These are phyloP conservation scores for Porites cylindrica DNA, from an alignment of 92 coral and sea anemone genomes.

Conservation along the genomic window DNA sequence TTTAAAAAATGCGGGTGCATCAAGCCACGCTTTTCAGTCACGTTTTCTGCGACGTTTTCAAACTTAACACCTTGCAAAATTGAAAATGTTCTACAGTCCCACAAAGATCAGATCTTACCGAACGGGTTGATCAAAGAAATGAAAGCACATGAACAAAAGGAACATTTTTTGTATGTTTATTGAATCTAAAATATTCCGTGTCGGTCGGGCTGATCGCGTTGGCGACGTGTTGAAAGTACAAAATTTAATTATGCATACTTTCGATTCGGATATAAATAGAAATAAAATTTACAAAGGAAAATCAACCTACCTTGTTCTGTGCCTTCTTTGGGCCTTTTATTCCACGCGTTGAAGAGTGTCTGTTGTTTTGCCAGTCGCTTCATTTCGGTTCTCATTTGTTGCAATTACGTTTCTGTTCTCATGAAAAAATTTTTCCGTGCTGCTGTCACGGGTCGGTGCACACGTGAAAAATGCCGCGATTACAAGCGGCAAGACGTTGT, in stretches of 20 bases:
- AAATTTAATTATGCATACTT: neutral
- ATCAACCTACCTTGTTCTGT: constrained; percentile 18
- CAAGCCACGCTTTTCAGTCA: too few relatives aligned
- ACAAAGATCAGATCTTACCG: neutral
- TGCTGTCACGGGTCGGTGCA: too few relatives aligned
- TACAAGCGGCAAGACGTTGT: too few relatives aligned
- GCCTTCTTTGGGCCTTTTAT: constrained; percentile 2
- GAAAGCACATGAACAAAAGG: neutral
- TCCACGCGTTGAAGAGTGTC: too few relatives aligned
- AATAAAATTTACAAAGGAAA: constrained; percentile 1
- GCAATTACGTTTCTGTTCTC: too few relatives aligned
- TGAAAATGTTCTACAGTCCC: neutral
- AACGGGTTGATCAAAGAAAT: neutral
- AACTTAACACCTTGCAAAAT: neutral
- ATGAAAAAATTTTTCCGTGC: too few relatives aligned
- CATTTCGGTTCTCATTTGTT: too few relatives aligned
- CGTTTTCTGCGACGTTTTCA: too few relatives aligned
- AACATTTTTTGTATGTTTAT: neutral
- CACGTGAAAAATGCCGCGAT: too few relatives aligned
- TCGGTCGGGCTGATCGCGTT: neutral
- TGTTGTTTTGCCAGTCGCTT: too few relatives aligned
- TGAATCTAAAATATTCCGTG: neutral
- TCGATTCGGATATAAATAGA: neutral
- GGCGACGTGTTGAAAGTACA: neutral
- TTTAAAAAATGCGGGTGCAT: too few relatives aligned